Base-by-base conservation (phyloP, 2,888 invertebrate species). In the Melolontha melolontha region DNA sequence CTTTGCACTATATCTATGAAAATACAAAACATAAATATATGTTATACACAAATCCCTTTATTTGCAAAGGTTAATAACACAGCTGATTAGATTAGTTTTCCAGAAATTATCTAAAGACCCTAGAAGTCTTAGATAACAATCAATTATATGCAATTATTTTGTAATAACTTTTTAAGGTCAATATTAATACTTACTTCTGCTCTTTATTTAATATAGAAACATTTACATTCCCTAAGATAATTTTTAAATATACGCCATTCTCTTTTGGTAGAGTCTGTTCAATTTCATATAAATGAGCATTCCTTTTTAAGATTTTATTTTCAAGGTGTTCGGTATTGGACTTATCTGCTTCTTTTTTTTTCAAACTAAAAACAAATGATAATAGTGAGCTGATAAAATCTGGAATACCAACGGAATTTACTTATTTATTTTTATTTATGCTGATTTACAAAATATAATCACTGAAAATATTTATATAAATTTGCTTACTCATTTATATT, bases 181-280 rank as follows among this genome's bases (percentile, higher is more conserved):
- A 52, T 52, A 54, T 16, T 70, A 55, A 17, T 70, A 86, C 91
- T 87, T 86, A 96, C 95, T 97, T 97, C 84, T 97, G 97, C 82
- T 92, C 94, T 86, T 96, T 96, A 85, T 97, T 97, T 71, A 98
- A 87, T 82, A 99, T 95, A 27, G 98, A 98, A 22, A 98, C 96
- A 85, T 98, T 98, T 51, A 99, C 96, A 83, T 95, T 95, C 75
- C 99, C 99, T 70, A 99, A 88, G 82, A 99, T 98, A 79, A 98
- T 96, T 84, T 91, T 91, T 75, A 96, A 86, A 83, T 99, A 99
- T 72, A 91, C 86, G 80, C 97, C 96, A 85, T 96, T 94, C 81
- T 92, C 91, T 82, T 96, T 95, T 11, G 98, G 98, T 76, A 98
- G 85, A 16, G 93, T 92, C 79, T 97, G 94, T 81, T 97, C 96